phyloP scores from a whole-genome alignment of 2,113 vertebrate species.

The Trachemys scripta region DNA sequence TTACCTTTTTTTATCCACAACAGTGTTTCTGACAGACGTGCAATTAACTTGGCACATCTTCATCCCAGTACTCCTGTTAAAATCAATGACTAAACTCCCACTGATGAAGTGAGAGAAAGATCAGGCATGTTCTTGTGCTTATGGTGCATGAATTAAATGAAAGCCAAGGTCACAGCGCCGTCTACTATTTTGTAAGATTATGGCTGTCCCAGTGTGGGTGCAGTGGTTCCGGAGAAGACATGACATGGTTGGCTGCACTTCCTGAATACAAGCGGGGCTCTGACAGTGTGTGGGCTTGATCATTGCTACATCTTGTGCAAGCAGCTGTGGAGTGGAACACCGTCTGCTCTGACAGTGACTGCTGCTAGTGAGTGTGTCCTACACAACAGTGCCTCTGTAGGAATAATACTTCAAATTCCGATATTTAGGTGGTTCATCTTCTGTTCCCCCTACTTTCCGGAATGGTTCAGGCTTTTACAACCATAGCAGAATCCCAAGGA shows the following conservation, averaged over 20 bases:
- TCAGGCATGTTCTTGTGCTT: background rate
- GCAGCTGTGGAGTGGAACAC: background rate
- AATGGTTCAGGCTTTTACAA: background rate
- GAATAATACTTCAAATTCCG: background rate
- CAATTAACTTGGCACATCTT: background rate
- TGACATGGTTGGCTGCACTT: background rate
- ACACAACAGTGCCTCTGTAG: background rate
- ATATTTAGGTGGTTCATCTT: background rate
- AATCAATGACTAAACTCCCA: background rate
- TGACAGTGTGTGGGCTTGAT: background rate
- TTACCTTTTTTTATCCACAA: background rate
- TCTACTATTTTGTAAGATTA: background rate
- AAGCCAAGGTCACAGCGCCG: background rate
- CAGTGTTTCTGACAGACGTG: background rate
- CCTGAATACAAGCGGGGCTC: fast-evolving
- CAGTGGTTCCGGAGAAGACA: background rate
- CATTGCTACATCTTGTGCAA: background rate
- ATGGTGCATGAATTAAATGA: background rate
- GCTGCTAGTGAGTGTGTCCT: background rate
- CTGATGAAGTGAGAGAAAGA: background rate
- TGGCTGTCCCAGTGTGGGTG: background rate
- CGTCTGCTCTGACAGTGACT: background rate
- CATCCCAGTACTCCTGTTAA: background rate
- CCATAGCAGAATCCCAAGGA: background rate
- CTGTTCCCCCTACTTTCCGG: background rate